A percentile compares a stretch with the other conserved stretches of the same genome.
Evolutionary conservation across 2,113 vertebrate species (phyloP).

Genomic region (Urocynchramus pylzowi): DNA sequence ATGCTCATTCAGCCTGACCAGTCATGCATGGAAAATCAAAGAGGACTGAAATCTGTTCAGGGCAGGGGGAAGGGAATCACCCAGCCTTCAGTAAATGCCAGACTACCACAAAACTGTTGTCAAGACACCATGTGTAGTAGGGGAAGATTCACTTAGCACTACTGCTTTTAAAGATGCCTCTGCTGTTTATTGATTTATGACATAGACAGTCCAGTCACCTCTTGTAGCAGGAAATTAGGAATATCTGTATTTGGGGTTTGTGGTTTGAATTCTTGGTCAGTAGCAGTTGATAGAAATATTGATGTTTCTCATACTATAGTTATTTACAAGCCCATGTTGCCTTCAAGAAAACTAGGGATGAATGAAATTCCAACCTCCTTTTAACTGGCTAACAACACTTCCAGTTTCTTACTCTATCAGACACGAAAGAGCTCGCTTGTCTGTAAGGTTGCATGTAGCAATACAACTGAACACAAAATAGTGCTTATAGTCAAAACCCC

Average conservation of each 20-base stretch:
- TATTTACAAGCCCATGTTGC: not conserved
- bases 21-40: constrained; percentile 12
- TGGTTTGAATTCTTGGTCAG: not conserved
- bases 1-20: constrained; percentile 12
- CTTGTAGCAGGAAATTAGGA: not conserved
- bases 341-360: not conserved
- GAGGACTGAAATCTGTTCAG: not conserved
- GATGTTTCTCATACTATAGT: not conserved
- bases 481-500: not conserved
- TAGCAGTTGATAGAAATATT: not conserved
- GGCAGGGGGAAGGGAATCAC: not conserved
- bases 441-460: not conserved
- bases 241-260: not conserved
- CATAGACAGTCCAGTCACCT: not conserved
- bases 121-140: not conserved
- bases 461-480: not conserved
- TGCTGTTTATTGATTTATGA: not conserved
- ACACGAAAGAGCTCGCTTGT: not conserved
- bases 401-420: not conserved
- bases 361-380: not conserved
- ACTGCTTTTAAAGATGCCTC: not conserved
- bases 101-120: not conserved
- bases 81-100: not conserved
- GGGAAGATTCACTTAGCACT: not conserved
- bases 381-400: not conserved